These are phyloP conservation scores for Oreochromis spilurus DNA, from an alignment of 2,113 vertebrate species.

Conservation along the genomic window DNA sequence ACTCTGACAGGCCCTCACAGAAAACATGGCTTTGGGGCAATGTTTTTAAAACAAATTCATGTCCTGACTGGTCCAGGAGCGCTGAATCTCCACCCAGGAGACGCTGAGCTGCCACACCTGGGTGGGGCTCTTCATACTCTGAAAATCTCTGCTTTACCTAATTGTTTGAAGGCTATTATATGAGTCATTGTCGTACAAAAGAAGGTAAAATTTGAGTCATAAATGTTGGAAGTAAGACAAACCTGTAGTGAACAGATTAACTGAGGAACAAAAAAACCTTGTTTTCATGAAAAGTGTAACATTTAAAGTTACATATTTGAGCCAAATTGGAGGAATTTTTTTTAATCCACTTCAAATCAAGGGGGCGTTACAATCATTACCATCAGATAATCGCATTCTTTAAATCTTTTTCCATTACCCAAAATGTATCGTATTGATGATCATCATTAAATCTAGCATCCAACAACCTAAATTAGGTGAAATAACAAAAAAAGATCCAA, in stretches of 20 bases:
- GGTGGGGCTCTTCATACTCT: neutral
- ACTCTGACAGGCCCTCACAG: slow-evolving; percentile 12
- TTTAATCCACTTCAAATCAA: neutral
- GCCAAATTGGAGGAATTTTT: neutral
- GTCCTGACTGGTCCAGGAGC: slow-evolving; percentile 40
- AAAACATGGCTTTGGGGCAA: slow-evolving; percentile 24
- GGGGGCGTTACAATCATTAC: neutral
- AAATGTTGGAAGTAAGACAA: neutral
- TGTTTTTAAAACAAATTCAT: slow-evolving; percentile 23
- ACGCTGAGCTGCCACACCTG: neutral
- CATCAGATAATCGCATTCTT: neutral
- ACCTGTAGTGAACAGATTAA: neutral
- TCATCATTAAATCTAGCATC: fast-evolving
- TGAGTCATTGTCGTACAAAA: neutral
- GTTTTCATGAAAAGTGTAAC: too few species aligned
- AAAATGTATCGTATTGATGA: neutral
- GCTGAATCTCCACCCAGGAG: neutral
- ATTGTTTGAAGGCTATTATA: neutral
- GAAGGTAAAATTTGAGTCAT: neutral
- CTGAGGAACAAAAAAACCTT: neutral
- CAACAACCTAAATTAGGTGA: neutral
- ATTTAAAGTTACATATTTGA: too few species aligned
- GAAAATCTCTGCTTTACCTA: neutral
- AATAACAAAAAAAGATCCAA: neutral
- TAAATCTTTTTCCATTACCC: neutral